phyloP scores from a whole-genome alignment of 1,140 invertebrate genomes.

The Cylas formicarius region DNA sequence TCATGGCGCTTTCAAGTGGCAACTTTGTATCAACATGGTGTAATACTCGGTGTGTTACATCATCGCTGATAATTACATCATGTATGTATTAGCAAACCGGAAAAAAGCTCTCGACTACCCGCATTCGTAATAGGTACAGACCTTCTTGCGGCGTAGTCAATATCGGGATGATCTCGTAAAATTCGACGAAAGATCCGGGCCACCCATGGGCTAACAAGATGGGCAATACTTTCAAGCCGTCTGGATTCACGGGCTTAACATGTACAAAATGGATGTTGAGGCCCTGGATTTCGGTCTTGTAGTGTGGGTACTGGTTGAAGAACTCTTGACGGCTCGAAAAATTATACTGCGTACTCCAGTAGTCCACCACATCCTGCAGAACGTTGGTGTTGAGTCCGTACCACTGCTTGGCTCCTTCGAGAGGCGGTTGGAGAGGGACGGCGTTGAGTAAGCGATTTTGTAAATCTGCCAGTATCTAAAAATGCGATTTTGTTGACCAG shows the following conservation, averaged over 20 bases:
- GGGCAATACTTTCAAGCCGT: slow-evolving; percentile 51
- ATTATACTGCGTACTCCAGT: slow-evolving; percentile 70
- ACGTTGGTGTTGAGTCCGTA: slow-evolving; percentile 70
- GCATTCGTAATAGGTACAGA: slow-evolving; percentile 32
- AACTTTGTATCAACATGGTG: too few species aligned
- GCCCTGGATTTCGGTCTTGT: slow-evolving; percentile 59
- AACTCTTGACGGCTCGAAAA: slow-evolving; percentile 61
- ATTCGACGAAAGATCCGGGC: slow-evolving; percentile 84
- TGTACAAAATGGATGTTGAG: slow-evolving; percentile 71
- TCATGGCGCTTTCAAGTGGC: too few species aligned
- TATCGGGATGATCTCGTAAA: slow-evolving; percentile 72
- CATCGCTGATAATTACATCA: too few species aligned
- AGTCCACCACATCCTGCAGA: slow-evolving; percentile 61
- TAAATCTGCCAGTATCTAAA: too few species aligned
- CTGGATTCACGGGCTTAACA: slow-evolving; percentile 50
- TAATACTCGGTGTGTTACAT: too few species aligned
- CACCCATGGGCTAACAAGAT: slow-evolving; percentile 80
- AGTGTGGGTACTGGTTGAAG: slow-evolving; percentile 67
- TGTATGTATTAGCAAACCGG: too few species aligned
- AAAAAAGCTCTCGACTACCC: too few species aligned
- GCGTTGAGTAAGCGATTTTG: slow-evolving; percentile 50
- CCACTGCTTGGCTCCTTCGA: slow-evolving; percentile 61
- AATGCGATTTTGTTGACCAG: too few species aligned
- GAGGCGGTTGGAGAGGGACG: slow-evolving; percentile 48
- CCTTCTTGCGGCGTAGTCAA: slow-evolving; percentile 52